Evolutionary conservation across 2,113 vertebrate genomes (phyloP).

Genomic region (Leptobrachium leishanense): DNA sequence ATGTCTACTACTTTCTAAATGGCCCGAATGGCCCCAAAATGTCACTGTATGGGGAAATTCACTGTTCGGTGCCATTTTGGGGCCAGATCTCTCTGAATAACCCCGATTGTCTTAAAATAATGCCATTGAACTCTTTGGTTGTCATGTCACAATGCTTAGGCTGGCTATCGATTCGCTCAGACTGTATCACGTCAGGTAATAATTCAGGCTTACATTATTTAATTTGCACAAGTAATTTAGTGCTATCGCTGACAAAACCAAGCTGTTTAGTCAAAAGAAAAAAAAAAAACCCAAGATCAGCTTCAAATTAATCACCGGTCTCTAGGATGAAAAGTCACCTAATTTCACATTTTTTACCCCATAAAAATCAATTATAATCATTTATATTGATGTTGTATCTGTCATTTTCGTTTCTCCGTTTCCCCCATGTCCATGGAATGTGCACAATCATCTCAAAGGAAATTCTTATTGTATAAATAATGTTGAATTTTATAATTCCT

Average conservation of each 20-base stretch:
- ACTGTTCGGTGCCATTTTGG: too few relatives aligned
- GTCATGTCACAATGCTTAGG: too few relatives aligned
- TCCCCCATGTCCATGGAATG: slow-evolving; percentile 8
- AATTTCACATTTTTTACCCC: slow-evolving; percentile 76
- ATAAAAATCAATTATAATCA: slow-evolving; percentile 78
- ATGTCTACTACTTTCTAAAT: too few relatives aligned
- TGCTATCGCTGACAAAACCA: slow-evolving; percentile 58
- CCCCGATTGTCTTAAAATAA: too few relatives aligned
- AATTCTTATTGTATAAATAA: not conserved
- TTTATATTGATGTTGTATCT: slow-evolving; percentile 76
- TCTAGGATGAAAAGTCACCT: slow-evolving; percentile 69
- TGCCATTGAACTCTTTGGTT: too few relatives aligned
- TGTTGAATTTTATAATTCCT: not conserved
- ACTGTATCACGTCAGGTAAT: not conserved
- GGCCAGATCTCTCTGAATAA: too few relatives aligned
- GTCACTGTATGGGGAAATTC: too few relatives aligned
- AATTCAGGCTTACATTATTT: not conserved
- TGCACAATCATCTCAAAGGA: slow-evolving; percentile 2
- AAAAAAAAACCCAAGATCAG: slow-evolving; percentile 65
- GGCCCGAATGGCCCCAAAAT: too few relatives aligned
- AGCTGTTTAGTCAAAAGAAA: slow-evolving; percentile 58
- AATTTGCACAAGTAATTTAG: slow-evolving; percentile 33
- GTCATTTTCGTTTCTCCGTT: slow-evolving; percentile 62
- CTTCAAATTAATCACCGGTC: slow-evolving; percentile 72
- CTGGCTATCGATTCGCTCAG: too few relatives aligned